Conservation (phyloP, 2,797 vertebrate species). For the Eulemur coronatus region DNA sequence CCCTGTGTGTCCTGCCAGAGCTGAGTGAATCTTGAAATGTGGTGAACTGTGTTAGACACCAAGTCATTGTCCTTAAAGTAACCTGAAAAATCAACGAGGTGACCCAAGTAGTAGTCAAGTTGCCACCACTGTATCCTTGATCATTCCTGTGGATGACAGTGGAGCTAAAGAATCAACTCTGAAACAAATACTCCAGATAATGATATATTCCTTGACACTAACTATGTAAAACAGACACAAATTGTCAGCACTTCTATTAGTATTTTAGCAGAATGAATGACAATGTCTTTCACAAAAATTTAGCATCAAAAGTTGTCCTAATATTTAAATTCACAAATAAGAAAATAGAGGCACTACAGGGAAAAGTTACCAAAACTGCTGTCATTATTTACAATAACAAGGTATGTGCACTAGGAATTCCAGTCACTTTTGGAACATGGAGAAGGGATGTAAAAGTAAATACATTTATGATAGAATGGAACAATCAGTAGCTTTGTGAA, state of each 20-base stretch:
- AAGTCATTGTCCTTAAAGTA: not conserved
- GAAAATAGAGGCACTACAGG: not conserved
- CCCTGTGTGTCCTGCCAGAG: not conserved
- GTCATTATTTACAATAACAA: not conserved
- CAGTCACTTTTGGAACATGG: not conserved
- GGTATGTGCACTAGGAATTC: not conserved
- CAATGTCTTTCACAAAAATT: not conserved
- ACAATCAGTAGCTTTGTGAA: not conserved
- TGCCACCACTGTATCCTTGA: not conserved
- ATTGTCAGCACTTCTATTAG: not conserved
- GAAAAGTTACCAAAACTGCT: not conserved
- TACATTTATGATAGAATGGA: not conserved
- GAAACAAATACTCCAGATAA: not conserved
- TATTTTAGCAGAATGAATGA: not conserved
- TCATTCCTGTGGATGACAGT: not conserved
- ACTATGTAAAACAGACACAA: not conserved
- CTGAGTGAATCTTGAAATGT: not conserved
- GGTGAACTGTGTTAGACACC: not conserved
- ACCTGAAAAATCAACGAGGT: not conserved
- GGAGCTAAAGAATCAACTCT: not conserved
- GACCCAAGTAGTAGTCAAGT: not conserved
- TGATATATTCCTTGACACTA: not conserved
- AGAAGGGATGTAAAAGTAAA: not conserved
- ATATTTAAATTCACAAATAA: not conserved
- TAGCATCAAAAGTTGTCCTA: not conserved